Conservation (phyloP, 2,113 vertebrate genomes). For the Mixornis gularis region DNA sequence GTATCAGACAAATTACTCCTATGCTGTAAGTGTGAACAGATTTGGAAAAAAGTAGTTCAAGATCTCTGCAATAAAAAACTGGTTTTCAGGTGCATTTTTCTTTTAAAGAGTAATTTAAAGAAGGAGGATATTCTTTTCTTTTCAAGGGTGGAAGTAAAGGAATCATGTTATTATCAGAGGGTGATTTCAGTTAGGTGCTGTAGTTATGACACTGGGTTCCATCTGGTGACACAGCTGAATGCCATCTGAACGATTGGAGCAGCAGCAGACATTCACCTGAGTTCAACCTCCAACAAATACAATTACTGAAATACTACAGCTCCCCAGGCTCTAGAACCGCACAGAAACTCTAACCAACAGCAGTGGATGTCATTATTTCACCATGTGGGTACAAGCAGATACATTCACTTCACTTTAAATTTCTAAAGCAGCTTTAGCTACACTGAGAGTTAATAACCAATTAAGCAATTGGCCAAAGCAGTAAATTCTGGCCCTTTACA, state of each 20-base stretch:
- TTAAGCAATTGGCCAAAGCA: background rate
- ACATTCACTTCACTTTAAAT: background rate
- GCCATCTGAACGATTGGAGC: background rate
- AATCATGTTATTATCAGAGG: background rate
- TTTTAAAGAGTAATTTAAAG: background rate
- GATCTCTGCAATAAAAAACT: background rate
- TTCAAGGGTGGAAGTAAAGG: background rate
- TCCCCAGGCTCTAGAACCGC: background rate
- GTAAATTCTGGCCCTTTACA: background rate
- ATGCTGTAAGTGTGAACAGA: background rate
- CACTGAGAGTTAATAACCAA: background rate
- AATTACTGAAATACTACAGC: background rate
- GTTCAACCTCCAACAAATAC: background rate
- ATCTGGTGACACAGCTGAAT: background rate
- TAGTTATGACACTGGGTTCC: background rate
- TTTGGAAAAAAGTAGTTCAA: background rate
- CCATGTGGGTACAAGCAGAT: background rate
- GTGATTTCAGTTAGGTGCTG: background rate
- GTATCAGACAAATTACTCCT: background rate
- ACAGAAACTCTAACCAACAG: background rate
- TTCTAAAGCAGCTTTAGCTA: background rate
- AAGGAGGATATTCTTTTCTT: background rate
- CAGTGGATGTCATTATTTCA: background rate
- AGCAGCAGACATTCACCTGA: background rate
- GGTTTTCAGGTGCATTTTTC: background rate